These are phyloP conservation scores for Torymus texanus DNA, from an alignment of 2,888 invertebrate genomes.

Conservation along the genomic window DNA sequence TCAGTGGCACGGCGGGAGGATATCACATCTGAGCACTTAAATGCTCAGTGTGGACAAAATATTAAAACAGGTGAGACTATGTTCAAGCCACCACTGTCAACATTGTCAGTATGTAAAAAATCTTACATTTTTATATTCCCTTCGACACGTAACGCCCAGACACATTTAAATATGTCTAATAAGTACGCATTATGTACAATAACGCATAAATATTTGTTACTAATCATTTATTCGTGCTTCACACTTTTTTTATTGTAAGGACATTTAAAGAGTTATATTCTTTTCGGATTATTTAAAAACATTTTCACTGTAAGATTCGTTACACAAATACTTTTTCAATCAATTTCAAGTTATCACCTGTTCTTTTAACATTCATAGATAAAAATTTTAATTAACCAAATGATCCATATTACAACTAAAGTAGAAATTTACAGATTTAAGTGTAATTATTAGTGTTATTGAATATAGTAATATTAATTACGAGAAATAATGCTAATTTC, in stretches of 20 bases:
- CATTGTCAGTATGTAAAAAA: neutral
- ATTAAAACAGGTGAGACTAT: slow-evolving; percentile 49
- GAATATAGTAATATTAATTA: too few relatives aligned
- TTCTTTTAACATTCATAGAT: neutral
- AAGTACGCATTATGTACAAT: too few relatives aligned
- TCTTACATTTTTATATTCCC: neutral
- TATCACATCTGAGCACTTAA: slow-evolving; percentile 30
- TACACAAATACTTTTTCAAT: too few relatives aligned
- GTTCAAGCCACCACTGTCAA: too few relatives aligned
- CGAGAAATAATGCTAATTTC: neutral
- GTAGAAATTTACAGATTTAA: too few relatives aligned
- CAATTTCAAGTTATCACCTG: neutral
- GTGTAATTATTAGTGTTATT: too few relatives aligned
- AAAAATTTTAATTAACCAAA: too few relatives aligned
- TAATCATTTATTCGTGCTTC: neutral
- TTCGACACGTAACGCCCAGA: neutral
- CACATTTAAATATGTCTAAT: too few relatives aligned
- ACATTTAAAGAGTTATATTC: too few relatives aligned
- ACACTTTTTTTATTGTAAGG: neutral
- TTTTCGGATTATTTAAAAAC: too few relatives aligned
- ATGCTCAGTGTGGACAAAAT: slow-evolving; percentile 38
- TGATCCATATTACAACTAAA: too few relatives aligned
- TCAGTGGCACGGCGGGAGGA: slow-evolving; percentile 54
- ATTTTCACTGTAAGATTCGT: too few relatives aligned
- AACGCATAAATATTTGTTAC: neutral